Base-by-base conservation (phyloP, 2,797 vertebrate species). In the Furcifer pardalis region DNA sequence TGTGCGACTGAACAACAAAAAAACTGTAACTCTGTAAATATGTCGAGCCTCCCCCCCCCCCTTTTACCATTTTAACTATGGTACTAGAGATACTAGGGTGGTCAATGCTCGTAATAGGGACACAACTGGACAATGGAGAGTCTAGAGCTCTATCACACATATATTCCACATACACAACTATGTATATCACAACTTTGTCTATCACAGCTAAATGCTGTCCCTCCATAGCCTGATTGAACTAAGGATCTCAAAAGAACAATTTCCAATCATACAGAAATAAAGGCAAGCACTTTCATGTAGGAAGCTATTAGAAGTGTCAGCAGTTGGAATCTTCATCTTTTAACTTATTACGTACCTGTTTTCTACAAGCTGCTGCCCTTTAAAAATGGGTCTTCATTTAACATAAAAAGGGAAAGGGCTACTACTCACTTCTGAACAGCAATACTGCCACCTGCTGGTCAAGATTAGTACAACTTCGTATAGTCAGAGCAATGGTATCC, bases 371-470 rank as follows among this genome's bases (percentile, higher is more conserved):
- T 56, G 52, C 32, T 30, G 27, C 13, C 23, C 46, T 8, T 56
- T 65, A 9, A 32, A 17, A 79, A 63, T 73, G 9, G 10, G 40
- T 42, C 62, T 17, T 35, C 23, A 21, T 42, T 25, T 15, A 27
- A 21, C 21, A 25, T 23, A 68, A 44, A 8, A 21, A 52, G 4
- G 12, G n/a, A 25, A 25, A 59, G 2, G 27, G 15, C 7, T 3
- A 49, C 37, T 1, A 3, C 0, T 81, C 56, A 69, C 49, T 59
- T 62, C 0, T 2, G 9, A 75, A 17, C 82, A 49, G 63, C 81
- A 83, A 86, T 69, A 94, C 84, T 23, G 81, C 86, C 90, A 85
- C 82, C 92, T 86, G 77, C 87, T 7, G 82, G 91, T 0, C 75
- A 79, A 8, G 27, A 72, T 75, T 0, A 15, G 7, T 4, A 30